phyloP scores from a whole-genome alignment of 2,797 vertebrate genomes.

The Apodemus agrarius region DNA sequence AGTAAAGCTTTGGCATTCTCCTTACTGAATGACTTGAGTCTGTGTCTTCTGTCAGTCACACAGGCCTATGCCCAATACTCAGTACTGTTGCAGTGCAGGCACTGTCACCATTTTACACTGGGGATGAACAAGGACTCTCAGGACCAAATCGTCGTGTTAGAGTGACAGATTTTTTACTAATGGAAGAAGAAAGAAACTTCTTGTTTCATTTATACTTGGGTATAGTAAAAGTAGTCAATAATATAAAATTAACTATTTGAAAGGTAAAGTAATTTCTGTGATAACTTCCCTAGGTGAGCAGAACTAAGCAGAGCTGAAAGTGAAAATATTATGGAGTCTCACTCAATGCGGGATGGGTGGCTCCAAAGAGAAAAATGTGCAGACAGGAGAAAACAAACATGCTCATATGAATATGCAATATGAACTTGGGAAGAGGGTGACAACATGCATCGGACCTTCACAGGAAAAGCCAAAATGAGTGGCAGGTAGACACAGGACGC shows the following conservation, averaged over 20 bases:
- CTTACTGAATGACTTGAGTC: too few relatives aligned
- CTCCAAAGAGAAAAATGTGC: not conserved
- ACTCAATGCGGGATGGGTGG: not conserved
- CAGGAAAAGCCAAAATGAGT: not conserved
- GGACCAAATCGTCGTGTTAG: constrained; percentile 31
- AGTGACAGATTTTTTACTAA: not conserved
- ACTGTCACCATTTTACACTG: not conserved
- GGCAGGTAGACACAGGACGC: not conserved
- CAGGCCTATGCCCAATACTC: too few relatives aligned
- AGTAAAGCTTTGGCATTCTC: too few relatives aligned
- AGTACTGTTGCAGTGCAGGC: too few relatives aligned
- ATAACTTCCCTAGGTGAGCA: not conserved
- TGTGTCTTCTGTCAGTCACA: too few relatives aligned
- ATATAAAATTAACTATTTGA: not conserved
- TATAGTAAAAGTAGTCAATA: constrained; percentile 20
- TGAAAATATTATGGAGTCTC: not conserved
- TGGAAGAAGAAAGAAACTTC: not conserved
- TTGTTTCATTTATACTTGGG: not conserved
- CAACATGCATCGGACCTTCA: not conserved
- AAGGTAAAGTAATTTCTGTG: constrained; percentile 1
- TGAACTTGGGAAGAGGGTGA: not conserved
- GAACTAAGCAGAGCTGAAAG: not conserved
- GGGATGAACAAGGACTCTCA: not conserved
- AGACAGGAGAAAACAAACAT: not conserved
- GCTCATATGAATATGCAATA: not conserved